Base-by-base conservation (phyloP, 2,797 vertebrate species). In the Sarcoramphus papa region DNA sequence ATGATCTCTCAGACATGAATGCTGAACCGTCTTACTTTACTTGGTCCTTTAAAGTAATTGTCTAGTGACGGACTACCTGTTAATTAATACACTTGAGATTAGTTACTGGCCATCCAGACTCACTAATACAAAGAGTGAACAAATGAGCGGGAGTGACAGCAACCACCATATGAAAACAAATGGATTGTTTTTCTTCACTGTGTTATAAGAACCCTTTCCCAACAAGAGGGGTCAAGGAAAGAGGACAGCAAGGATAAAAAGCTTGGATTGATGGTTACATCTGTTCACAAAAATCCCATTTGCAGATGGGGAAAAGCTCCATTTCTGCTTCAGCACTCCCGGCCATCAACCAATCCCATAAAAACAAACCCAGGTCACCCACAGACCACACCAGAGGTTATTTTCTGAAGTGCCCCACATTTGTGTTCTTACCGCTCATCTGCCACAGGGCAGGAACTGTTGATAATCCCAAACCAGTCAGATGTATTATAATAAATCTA, bases 1-100 rank as follows among this genome's bases (percentile, higher is more conserved):
- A 24, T 15, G 50, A 88, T 68, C 47, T 85, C 90, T 65, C 45
- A 63, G 62, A 65, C 27, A 73, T 1, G 12, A 88, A 68, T 16
- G 56, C 56, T 89, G 72, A 91, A 56, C 2, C 1, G 2, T 48
- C 79, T 92, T 93, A 48, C 31, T 96, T 93, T 68, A 93, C 81
- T 84, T 59, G 59, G 90, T 70, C 88, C 65, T 83, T 91, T 88
- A 47, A 92, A 59, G 64, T 81, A 92, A 84, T 21, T 65, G 57
- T 16, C 40, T 43, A 37, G 80, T 56, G 69, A 65, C 4, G 37
- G 80, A 92, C 54, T 90, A 86, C 68, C 60, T 95, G 90, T 90
- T 95, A 96, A 97, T 91, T 92, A 97, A 87, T 77, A 93, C 63
- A 74, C 87, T 83, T 80, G 77, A 90, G 88, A 92, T 92, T 81